Conservation (phyloP, 1,140 invertebrate species). For the Antheraea pernyi region DNA sequence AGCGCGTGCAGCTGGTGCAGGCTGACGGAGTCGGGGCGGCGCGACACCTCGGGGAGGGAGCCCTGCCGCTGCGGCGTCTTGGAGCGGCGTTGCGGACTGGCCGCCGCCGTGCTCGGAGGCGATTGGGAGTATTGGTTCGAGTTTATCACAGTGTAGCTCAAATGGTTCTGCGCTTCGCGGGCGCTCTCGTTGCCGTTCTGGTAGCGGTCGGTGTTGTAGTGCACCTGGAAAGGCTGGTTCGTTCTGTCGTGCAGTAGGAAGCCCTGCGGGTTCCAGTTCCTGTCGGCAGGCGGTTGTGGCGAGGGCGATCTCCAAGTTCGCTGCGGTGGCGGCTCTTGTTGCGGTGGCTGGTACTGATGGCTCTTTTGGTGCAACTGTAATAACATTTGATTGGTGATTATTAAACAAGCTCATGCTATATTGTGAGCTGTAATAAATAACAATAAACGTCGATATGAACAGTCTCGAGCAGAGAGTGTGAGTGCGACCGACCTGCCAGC, state of each 20-base stretch:
- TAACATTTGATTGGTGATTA: neutral
- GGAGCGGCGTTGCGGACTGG: conserved; percentile 53
- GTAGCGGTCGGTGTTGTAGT: conserved; percentile 59
- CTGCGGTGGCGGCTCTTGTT: conserved; percentile 35
- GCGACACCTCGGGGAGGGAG: conserved; percentile 47
- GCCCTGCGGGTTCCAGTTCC: conserved; percentile 62
- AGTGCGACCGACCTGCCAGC: conserved; percentile 66
- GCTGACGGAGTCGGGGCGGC: conserved; percentile 54
- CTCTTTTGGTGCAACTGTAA: conserved; percentile 59
- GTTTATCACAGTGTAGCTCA: conserved; percentile 72
- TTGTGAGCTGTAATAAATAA: too few species aligned
- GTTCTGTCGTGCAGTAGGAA: conserved; percentile 64
- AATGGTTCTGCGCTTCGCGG: conserved; percentile 56
- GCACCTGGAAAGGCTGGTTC: conserved; percentile 51
- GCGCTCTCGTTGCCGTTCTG: conserved; percentile 66
- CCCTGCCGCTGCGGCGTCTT: conserved; percentile 62
- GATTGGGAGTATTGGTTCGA: conserved; percentile 50
- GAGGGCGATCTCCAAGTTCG: conserved; percentile 68
- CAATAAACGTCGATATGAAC: neutral
- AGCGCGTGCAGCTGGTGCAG: conserved; percentile 63
- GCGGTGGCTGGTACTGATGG: conserved; percentile 37
- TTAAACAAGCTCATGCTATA: neutral
- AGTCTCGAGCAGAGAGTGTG: neutral
- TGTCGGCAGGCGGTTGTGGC: conserved; percentile 49
- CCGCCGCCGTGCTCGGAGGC: conserved; percentile 34